Evolutionary conservation across 2,797 vertebrate species (phyloP).

Genomic region (Poliocrania exsul): DNA sequence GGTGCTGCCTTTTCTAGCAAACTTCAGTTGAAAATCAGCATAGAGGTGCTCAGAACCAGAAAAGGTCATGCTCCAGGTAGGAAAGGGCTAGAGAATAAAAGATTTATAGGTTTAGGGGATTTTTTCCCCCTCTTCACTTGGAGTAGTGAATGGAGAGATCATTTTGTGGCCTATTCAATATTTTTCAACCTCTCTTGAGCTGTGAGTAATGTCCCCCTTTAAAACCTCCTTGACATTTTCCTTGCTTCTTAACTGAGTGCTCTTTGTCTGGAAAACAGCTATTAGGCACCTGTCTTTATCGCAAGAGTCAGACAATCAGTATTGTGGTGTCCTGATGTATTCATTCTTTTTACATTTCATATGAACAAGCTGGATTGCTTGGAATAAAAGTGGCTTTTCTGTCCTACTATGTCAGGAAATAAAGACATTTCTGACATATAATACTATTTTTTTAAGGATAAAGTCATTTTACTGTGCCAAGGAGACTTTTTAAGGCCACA

Average conservation of each 20-base stretch:
- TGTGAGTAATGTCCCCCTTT: background rate
- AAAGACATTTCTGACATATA: background rate
- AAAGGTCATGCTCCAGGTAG: background rate
- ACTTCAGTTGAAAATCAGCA: background rate
- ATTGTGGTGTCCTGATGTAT: background rate
- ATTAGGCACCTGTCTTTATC: background rate
- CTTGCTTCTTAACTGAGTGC: background rate
- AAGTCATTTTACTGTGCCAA: background rate
- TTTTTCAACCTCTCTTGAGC: background rate
- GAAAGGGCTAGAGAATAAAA: background rate
- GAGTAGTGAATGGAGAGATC: background rate
- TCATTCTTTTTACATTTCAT: background rate
- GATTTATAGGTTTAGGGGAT: background rate
- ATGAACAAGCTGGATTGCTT: background rate
- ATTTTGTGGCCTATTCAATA: background rate
- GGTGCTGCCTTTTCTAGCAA: background rate
- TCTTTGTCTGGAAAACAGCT: background rate
- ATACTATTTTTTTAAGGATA: background rate
- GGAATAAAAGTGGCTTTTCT: constrained; percentile 15
- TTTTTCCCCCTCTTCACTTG: background rate
- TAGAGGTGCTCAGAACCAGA: background rate
- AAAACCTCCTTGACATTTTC: background rate
- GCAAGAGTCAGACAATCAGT: background rate
- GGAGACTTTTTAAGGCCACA: background rate
- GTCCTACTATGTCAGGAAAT: background rate